These are phyloP conservation scores for Gavialis gangeticus DNA, from an alignment of 2,113 vertebrate species.

Conservation along the genomic window DNA sequence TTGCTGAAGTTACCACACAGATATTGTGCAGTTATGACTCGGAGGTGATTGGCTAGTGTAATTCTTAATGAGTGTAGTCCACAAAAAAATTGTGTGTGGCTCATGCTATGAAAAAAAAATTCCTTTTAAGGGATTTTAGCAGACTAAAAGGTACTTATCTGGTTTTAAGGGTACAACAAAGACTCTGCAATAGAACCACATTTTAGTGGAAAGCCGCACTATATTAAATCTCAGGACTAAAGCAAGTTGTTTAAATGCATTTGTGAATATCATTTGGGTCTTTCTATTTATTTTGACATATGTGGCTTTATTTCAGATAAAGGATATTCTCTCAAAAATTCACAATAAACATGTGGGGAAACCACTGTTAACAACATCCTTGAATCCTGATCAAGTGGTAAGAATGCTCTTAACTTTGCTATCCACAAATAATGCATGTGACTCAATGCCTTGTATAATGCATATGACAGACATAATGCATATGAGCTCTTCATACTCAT, in stretches of 20 bases:
- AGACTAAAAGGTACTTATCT: not conserved
- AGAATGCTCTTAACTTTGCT: not conserved
- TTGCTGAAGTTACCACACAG: not conserved
- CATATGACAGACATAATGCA: constrained; percentile 11
- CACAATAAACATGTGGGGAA: constrained; percentile 83
- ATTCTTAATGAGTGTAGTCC: not conserved
- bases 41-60: not conserved
- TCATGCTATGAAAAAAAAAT: not conserved
- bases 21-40: not conserved
- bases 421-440: not conserved
- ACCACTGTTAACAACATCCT: constrained; percentile 85
- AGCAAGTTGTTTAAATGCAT: not conserved
- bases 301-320: constrained; percentile 79
- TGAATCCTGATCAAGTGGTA: constrained; percentile 89
- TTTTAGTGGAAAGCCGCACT: not conserved
- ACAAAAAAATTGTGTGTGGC: not conserved
- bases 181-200: not conserved
- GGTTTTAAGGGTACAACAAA: not conserved
- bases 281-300: not conserved
- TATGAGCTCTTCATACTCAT: not conserved
- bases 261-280: not conserved
- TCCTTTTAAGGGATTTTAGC: not conserved
- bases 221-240: rapidly evolving
- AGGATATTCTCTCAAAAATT: constrained; percentile 82
- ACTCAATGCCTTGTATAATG: not conserved